phyloP scores from a whole-genome alignment of 2,797 vertebrate genomes.

The Carapus acus region DNA sequence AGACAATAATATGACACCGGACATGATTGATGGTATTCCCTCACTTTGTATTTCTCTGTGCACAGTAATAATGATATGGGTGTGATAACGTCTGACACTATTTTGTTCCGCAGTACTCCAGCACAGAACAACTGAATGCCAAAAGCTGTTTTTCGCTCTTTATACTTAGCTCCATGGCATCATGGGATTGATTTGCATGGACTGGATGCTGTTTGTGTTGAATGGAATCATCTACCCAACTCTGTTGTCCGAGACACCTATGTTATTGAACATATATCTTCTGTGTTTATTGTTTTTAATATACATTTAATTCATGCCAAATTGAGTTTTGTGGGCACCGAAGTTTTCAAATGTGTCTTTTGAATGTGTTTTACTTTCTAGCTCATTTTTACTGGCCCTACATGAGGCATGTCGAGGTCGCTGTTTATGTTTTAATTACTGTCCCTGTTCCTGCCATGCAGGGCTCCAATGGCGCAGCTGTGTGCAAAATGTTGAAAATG shows the following conservation, averaged over 20 bases:
- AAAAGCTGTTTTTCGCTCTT: slow-evolving; percentile 19
- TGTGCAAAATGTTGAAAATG: slow-evolving; percentile 30
- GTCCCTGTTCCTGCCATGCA: slow-evolving; percentile 39
- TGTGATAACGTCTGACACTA: slow-evolving; percentile 1
- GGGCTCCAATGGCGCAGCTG: no score
- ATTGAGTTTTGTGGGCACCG: slow-evolving; percentile 62
- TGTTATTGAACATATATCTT: slow-evolving; percentile 50
- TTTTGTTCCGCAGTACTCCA: slow-evolving; percentile 12
- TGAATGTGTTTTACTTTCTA: slow-evolving; percentile 60
- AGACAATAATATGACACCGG: not conserved
- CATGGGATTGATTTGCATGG: slow-evolving; percentile 11
- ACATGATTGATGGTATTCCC: not conserved
- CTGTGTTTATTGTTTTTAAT: slow-evolving; percentile 33
- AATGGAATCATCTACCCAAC: slow-evolving; percentile 23
- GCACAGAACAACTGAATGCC: slow-evolving; percentile 28
- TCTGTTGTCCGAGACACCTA: slow-evolving; percentile 37
- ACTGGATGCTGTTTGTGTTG: slow-evolving; percentile 21
- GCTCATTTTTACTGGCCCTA: slow-evolving; percentile 29
- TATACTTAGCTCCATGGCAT: not conserved
- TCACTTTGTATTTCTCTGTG: slow-evolving; percentile 18
- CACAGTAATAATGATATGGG: slow-evolving; percentile 15
- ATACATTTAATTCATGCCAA: slow-evolving; percentile 52
- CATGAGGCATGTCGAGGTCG: slow-evolving; percentile 20
- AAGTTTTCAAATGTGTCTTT: slow-evolving; percentile 57
- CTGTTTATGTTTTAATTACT: slow-evolving; percentile 20